Percentiles rank a stretch among this genome's conserved stretches.
Conservation (phyloP, 2,113 vertebrate genomes). For the Ceyx margarethae region DNA sequence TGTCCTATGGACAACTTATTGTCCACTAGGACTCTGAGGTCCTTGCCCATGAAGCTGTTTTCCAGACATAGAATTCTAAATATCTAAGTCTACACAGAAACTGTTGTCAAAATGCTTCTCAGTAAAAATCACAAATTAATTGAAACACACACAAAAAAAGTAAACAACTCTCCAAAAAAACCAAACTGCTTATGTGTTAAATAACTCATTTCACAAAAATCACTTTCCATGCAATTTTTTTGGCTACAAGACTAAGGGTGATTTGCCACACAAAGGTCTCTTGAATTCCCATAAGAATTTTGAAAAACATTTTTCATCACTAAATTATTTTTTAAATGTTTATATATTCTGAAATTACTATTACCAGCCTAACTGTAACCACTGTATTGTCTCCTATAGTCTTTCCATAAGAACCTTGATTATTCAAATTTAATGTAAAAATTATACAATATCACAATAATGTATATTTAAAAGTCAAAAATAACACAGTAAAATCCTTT, state of each 20-base stretch:
- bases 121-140: not conserved
- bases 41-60: no score
- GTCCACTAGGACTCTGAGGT: no score
- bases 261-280: not conserved
- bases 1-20: no score
- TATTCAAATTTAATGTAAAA: not conserved
- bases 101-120: not conserved
- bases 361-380: not conserved
- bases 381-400: not conserved
- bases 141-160: not conserved
- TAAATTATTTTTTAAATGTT: not conserved
- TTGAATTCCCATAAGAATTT: not conserved
- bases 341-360: not conserved
- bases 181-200: not conserved
- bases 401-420: not conserved
- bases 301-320: not conserved
- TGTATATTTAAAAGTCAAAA: not conserved
- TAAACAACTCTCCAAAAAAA: not conserved
- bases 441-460: not conserved
- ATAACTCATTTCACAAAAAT: not conserved
- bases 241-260: not conserved
- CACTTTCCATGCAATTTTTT: not conserved
- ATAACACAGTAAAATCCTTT: not conserved
- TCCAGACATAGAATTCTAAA: not conserved
- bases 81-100: not conserved